Evolutionary conservation across 1,140 invertebrate species (phyloP), one percentile per base, ranked within the genome.

Genomic region (Aphelinus certus): DNA sequence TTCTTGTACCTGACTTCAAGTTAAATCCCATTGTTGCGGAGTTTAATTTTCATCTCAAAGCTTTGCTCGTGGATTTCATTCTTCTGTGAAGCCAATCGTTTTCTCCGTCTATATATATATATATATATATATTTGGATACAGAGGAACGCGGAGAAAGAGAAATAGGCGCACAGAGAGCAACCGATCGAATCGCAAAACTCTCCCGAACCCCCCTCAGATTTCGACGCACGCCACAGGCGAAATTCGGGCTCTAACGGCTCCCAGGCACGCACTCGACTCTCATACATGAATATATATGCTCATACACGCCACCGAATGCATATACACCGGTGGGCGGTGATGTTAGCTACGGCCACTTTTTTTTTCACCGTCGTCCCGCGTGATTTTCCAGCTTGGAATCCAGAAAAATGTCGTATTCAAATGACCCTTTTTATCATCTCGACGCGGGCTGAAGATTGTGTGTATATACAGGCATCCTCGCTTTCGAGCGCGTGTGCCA

Each of bases 401-500:
- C 55, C 66, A 56, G 66, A 68, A 68, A 68, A 68, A 68, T 68
- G 66, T 57, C 66, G 47, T 68, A 68, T 68, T 68, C 66, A 68
- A 68, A 68, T 68, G 66, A 68, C 43, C 56, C 66, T 68, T 58
- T 68, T 68, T 68, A 68, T 68, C 56, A 47, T 57, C 66, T 58
- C 55, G 45, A 58, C 66, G 66, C 66, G 45, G 42, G 65, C 57
- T 42, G 42, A 65, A 65, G 48, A 51, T 65, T 65, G 63, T 10
- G 7, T 63, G 3, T 61, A 7, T 60, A 43, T 43, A 43, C n/a
- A 3, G 26, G 3, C 45, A 26, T 26, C 26, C 26, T 47, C 61
- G 9, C 48, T 7, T 46, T 7, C 2, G 3, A 60, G 3, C 46
- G 66, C 10, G 57, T 9, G 10, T 7, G 53, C 66, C 42, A 43